Evolutionary conservation across 2,797 vertebrate genomes (phyloP), one percentile per base, ranked within the genome.

Genomic region (Mionectes olivaceus): DNA sequence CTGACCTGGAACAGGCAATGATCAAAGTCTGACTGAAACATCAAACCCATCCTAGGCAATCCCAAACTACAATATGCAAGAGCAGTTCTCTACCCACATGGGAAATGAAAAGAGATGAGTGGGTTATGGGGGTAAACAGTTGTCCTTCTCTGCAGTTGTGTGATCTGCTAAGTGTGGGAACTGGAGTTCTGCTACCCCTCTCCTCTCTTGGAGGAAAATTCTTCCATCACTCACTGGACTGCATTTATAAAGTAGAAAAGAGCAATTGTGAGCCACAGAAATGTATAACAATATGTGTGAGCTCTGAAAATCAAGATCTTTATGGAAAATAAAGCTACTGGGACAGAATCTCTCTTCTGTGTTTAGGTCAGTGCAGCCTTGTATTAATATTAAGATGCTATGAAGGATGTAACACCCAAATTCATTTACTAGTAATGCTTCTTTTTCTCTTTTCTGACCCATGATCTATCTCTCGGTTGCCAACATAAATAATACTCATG

Each of bases 401-500:
- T 67, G 77, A 87, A 67, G 52, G 30, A 27, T 10, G 8, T 27
- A 88, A 63, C 5, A 33, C 4, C 5, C 32, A 50, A 85, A 83
- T 63, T 75, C 32, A 68, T 77, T 85, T 49, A 49, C 10, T 22
- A 55, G 14, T 35, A 81, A 39, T 81, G 14, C 27, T 83, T 33
- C 52, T 63, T 86, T n/a, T 88, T 68, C 68, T 74, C 52, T 74
- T 81, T 70, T 50, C 12, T 90, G n/a, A 28, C 30, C 55, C 63
- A n/a, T 60, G 53, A 78, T 81, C 46, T 69, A 18, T 53, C 28
- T 57, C 27, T 76, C 41, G 44, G 57, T 70, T 93, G 90, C 68
- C 89, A 94, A 57, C 78, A 92, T 89, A 90, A 93, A 95, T 95
- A 95, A 60, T 85, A 32, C 60, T 92, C 87, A 35, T 50, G 76